Base-by-base conservation (phyloP, 2,888 invertebrate species). In the Acrocyrtus sp. region DNA sequence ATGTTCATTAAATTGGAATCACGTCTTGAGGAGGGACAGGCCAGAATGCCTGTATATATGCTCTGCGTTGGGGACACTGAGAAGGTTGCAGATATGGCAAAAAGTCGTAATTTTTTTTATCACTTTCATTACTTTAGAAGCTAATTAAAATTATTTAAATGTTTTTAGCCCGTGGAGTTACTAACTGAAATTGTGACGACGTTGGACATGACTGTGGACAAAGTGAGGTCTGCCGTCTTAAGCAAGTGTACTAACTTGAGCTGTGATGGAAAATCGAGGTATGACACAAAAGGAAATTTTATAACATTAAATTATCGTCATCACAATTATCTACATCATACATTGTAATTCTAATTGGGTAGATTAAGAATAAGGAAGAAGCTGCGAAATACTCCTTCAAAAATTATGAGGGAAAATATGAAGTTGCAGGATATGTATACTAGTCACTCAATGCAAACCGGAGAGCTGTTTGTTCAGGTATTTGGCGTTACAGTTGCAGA, bases 381-480 rank as follows among this genome's bases (percentile, higher is more conserved):
- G 50, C 29, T 68, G 3, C 66, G 74, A 26, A 60, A 50, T 3
- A 74, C 47, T 26, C 76, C 77, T 4, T 67, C 73, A 6, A 74
- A 75, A 39, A 72, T 77, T 0, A 56, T 79, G 34, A 51, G 68
- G 24, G 34, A 57, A 10, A 69, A 70, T 8, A 34, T 60, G 3
- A 67, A 69, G 26, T 17, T 77, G 3, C 62, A 61, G 19, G 78
- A 78, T 54, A 17, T 72, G 3, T 72, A 53, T 26, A 65, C 51
- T 0, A 47, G 29, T 6, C 24, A 43, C 8, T 53, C 65, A 0
- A 24, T 72, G 8, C 60, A 65, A n/a, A 24, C 27, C 19, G 72
- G 65, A 3, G 72, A 79, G 21, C 12, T 76, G 0, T 76, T 65
- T 67, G 50, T 77, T 6, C 79, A 78, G 66, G 77, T 77, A 50